These are phyloP conservation scores for Bryconaethiops microstoma DNA, from an alignment of 2,797 vertebrate species.

Conservation along the genomic window DNA sequence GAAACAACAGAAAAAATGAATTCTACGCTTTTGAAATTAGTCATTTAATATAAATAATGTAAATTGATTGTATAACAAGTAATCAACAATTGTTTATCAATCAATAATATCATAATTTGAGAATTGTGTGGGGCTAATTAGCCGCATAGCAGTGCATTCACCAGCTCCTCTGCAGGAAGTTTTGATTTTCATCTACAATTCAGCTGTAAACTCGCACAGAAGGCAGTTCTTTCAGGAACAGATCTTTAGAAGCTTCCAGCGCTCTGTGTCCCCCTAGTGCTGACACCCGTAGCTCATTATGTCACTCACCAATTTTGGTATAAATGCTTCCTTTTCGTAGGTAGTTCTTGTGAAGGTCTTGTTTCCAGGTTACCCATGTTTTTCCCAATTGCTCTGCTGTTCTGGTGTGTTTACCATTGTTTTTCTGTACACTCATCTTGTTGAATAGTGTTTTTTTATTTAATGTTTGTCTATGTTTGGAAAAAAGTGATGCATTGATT, in stretches of 20 bases:
- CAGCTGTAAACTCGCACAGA: neutral
- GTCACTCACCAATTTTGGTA: neutral
- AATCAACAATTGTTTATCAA: no score
- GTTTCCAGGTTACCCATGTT: neutral
- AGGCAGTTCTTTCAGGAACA: neutral
- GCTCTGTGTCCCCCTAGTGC: neutral
- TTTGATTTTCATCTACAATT: neutral
- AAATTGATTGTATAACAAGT: neutral
- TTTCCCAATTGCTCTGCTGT: neutral
- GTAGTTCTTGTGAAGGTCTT: slow-evolving; percentile 7
- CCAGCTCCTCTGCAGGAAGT: neutral
- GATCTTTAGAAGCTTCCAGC: neutral
- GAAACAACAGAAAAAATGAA: no score
- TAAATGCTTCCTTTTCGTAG: neutral
- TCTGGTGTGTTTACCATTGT: neutral
- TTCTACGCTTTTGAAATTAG: neutral
- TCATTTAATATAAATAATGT: neutral
- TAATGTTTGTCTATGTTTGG: neutral
- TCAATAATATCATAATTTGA: neutral
- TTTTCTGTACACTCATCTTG: neutral
- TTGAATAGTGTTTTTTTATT: neutral
- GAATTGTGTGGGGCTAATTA: neutral
- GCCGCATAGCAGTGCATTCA: neutral
- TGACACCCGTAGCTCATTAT: slow-evolving; percentile 5
- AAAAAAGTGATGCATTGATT: neutral